These are phyloP conservation scores for Stenchaetothrips biformis DNA, from an alignment of 2,888 invertebrate species.

Conservation along the genomic window DNA sequence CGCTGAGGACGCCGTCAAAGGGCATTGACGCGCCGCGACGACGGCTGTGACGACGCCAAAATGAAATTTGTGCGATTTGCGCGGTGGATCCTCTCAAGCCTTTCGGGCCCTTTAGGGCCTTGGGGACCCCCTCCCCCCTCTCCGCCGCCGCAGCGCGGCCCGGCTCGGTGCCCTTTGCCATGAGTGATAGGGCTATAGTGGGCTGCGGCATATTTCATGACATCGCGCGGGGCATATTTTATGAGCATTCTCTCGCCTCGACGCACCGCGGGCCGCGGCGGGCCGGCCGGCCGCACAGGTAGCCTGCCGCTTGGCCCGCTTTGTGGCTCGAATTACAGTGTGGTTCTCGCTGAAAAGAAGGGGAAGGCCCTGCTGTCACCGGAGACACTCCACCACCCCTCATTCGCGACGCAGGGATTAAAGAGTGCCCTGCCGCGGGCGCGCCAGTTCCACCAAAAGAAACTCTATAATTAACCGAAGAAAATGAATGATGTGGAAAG, in stretches of 20 bases:
- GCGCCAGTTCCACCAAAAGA: no score
- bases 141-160: background rate
- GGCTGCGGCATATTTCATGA: slow-evolving; percentile 21
- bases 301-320: no score
- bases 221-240: slow-evolving; percentile 8
- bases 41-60: background rate
- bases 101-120: background rate
- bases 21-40: background rate
- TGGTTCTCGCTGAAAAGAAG: no score
- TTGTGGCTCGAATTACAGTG: no score
- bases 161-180: background rate
- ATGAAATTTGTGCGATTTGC: slow-evolving; percentile 21
- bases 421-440: no score
- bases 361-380: no score
- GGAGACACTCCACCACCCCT: no score
- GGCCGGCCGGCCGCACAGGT: no score
- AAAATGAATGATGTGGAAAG: no score
- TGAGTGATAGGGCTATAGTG: slow-evolving; percentile 12
- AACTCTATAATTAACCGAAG: no score
- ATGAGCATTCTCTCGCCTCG: background rate
- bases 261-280: background rate
- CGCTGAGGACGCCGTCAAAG: background rate
- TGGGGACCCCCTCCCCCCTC: background rate
- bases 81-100: background rate
- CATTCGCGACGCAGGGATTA: no score